These are phyloP conservation scores for Drosophila melanica DNA, from an alignment of 1,140 invertebrate genomes.

Conservation along the genomic window DNA sequence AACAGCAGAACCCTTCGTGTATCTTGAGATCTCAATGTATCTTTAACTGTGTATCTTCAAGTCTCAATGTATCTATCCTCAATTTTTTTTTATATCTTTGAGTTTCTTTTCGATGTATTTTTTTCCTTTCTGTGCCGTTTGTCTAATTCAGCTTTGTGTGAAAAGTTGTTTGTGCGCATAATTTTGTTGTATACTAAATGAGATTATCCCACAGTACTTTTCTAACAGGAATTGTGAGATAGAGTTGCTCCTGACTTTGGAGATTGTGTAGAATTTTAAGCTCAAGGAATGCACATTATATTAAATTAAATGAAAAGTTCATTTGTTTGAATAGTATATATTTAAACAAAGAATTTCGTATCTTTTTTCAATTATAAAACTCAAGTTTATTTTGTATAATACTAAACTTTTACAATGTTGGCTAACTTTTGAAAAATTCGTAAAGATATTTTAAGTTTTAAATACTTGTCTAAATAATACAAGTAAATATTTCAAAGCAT, in stretches of 20 bases:
- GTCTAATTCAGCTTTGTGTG: slow-evolving; percentile 45
- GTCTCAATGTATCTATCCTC: slow-evolving; percentile 22
- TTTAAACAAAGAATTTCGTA: too few relatives aligned
- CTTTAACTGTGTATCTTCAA: slow-evolving; percentile 6
- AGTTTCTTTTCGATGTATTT: slow-evolving; percentile 12
- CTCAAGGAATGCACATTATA: too few relatives aligned
- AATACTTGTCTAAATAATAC: too few relatives aligned
- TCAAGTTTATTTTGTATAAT: too few relatives aligned
- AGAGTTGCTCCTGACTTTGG: not conserved
- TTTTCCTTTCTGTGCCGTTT: slow-evolving; percentile 16
- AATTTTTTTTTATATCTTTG: slow-evolving; percentile 1
- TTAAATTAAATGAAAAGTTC: too few relatives aligned
- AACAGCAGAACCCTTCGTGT: slow-evolving; percentile 7
- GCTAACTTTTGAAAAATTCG: too few relatives aligned
- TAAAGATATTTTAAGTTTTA: too few relatives aligned
- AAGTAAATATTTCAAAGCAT: too few relatives aligned
- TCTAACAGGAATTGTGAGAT: not conserved
- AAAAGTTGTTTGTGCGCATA: slow-evolving; percentile 51
- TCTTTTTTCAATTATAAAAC: too few relatives aligned
- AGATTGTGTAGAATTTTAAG: not conserved
- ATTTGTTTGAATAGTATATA: too few relatives aligned
- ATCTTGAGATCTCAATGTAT: slow-evolving; percentile 20
- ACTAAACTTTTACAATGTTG: too few relatives aligned
- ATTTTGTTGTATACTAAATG: not conserved
- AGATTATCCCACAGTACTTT: slow-evolving; percentile 28